A percentile compares a stretch with the other conserved stretches of the same genome.
Evolutionary conservation across 2,888 invertebrate species (phyloP).

Genomic region (Ditula angustiorana): DNA sequence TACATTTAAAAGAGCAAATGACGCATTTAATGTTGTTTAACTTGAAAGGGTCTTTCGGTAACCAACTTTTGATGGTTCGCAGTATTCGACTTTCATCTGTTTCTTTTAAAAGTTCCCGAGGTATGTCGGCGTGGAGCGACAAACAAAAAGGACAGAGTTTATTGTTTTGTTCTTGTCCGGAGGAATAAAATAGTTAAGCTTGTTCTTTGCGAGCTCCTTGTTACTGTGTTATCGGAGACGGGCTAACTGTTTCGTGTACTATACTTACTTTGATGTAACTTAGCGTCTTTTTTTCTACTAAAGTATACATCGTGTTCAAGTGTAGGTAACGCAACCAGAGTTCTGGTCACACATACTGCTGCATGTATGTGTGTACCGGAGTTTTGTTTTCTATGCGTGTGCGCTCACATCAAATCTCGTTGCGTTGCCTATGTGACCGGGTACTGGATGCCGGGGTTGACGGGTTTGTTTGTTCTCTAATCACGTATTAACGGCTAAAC

Average conservation of each 20-base stretch:
- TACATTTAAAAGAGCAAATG: background rate
- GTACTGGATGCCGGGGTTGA: too few species aligned
- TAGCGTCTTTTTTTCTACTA: too few species aligned
- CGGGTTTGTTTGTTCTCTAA: too few species aligned
- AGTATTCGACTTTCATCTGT: constrained; percentile 31
- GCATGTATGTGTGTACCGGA: too few species aligned
- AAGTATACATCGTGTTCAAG: too few species aligned
- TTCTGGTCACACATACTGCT: too few species aligned
- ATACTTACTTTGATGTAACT: constrained; percentile 1
- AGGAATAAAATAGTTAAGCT: constrained; percentile 33
- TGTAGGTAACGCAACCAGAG: too few species aligned
- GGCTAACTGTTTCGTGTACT: constrained; percentile 15
- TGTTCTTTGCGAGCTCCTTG: constrained; percentile 19
- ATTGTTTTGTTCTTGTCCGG: constrained; percentile 30
- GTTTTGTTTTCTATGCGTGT: too few species aligned
- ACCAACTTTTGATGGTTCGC: constrained; percentile 26
- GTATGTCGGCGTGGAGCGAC: constrained; percentile 30
- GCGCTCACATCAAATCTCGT: too few species aligned
- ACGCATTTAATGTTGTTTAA: background rate
- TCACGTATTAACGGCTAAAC: too few species aligned
- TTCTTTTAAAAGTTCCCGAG: constrained; percentile 14
- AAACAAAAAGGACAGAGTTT: constrained; percentile 32
- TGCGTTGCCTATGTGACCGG: too few species aligned
- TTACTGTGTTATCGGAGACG: constrained; percentile 14
- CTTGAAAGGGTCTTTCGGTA: background rate